Percentiles rank a stretch among this genome's conserved stretches.
phyloP scores from a whole-genome alignment of 2,113 vertebrate genomes.

The Garra rufa region DNA sequence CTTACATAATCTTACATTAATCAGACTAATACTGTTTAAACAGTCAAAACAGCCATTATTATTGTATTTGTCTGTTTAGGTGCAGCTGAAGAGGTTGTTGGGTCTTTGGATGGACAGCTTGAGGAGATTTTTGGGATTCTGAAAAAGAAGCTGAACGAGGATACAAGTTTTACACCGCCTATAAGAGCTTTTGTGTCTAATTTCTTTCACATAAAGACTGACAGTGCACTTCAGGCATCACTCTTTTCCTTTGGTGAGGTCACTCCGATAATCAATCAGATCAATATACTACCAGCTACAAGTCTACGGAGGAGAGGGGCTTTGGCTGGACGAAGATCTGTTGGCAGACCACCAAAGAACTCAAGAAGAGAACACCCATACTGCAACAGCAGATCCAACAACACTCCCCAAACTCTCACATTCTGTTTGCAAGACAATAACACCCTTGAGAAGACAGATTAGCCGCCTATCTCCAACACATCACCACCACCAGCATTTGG shows the following conservation, averaged over 20 bases:
- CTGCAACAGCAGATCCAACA: conserved; percentile 24
- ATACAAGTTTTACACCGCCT: conserved; percentile 20
- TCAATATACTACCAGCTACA: background rate
- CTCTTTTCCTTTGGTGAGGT: conserved; percentile 26
- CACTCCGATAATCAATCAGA: conserved; percentile 2
- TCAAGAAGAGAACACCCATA: conserved; percentile 37
- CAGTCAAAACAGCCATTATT: background rate
- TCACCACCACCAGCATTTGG: background rate
- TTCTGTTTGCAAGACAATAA: conserved; percentile 25
- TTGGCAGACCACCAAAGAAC: conserved; percentile 12
- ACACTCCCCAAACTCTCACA: background rate
- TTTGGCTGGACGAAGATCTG: conserved; percentile 3
- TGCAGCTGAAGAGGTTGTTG: conserved; percentile 15
- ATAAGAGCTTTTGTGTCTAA: conserved; percentile 31
- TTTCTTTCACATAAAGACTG: conserved; percentile 38
- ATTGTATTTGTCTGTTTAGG: background rate
- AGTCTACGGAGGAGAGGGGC: background rate
- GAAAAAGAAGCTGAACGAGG: conserved; percentile 13
- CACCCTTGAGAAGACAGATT: conserved; percentile 9
- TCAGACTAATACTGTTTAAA: background rate
- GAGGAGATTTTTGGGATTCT: conserved; percentile 30
- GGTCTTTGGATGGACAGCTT: conserved; percentile 33
- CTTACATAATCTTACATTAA: background rate
- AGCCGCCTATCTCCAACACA: background rate
- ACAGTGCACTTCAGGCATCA: conserved; percentile 26